Conservation (phyloP, 2,888 invertebrate genomes). For the Poecilus cupreus region DNA sequence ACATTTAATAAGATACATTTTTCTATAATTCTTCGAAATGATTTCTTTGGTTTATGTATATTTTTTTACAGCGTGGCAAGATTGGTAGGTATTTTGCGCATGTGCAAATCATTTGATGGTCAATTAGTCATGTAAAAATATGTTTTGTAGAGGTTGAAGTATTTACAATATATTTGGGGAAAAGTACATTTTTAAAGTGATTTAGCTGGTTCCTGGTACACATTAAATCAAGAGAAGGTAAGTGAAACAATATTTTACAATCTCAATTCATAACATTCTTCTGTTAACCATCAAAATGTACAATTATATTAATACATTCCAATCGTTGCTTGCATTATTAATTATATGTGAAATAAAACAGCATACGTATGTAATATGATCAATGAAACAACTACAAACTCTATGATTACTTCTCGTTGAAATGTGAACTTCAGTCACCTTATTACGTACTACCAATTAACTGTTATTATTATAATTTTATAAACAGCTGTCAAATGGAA, state of each 20-base stretch:
- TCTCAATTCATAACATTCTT: too few relatives aligned
- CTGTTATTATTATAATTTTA: conserved; percentile 1
- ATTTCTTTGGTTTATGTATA: not conserved
- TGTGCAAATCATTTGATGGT: too few relatives aligned
- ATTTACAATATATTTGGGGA: too few relatives aligned
- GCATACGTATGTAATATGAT: too few relatives aligned
- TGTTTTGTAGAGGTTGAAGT: too few relatives aligned
- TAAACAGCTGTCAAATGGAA: not conserved
- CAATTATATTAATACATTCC: too few relatives aligned
- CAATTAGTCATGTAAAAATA: too few relatives aligned
- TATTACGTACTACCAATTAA: not conserved
- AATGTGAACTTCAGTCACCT: not conserved
- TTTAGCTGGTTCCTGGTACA: not conserved
- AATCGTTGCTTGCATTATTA: too few relatives aligned
- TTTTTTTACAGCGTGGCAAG: not conserved
- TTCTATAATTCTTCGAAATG: not conserved
- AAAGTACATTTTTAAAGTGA: not conserved
- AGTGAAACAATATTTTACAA: not conserved
- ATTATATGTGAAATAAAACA: too few relatives aligned
- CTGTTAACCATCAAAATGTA: too few relatives aligned
- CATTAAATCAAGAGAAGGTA: not conserved
- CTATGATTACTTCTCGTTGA: not conserved
- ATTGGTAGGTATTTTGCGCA: not conserved
- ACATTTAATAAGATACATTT: conserved; percentile 52
- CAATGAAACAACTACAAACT: too few relatives aligned